A percentile compares a stretch with the other conserved stretches of the same genome.
Conservation (phyloP, 2,888 invertebrate species). For the Apotomis betuletana region DNA sequence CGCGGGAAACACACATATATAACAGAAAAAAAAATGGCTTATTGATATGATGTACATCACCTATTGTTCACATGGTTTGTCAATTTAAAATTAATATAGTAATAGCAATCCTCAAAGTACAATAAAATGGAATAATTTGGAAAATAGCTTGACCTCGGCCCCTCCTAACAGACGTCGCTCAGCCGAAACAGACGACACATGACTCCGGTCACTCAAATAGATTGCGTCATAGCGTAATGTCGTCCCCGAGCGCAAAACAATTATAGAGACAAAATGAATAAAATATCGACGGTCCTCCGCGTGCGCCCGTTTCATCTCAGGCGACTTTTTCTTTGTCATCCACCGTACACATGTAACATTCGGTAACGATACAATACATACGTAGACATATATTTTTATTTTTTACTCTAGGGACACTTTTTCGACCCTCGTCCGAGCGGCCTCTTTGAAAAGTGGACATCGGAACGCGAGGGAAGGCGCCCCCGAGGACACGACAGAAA, state of each 20-base stretch:
- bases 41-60: too few species aligned
- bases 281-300: conserved; percentile 66
- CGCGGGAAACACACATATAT: too few species aligned
- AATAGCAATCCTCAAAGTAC: not conserved
- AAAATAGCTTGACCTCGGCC: conserved; percentile 52
- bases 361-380: conserved; percentile 79
- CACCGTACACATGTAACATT: conserved; percentile 71
- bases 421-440: conserved; percentile 84
- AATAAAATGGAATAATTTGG: conserved; percentile 24
- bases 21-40: too few species aligned
- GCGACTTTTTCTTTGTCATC: conserved; percentile 75
- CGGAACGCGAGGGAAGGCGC: conserved; percentile 83
- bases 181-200: conserved; percentile 55
- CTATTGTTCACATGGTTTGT: too few species aligned
- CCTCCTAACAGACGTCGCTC: conserved; percentile 49
- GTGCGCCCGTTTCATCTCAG: conserved; percentile 60
- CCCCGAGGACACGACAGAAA: conserved; percentile 82
- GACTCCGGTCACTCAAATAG: conserved; percentile 76
- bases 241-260: conserved; percentile 74
- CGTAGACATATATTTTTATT: conserved; percentile 73
- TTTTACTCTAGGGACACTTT: conserved; percentile 83
- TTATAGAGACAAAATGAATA: conserved; percentile 77
- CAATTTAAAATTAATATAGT: too few species aligned
- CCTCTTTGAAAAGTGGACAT: conserved; percentile 84
- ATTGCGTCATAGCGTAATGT: conserved; percentile 75